Conservation (phyloP, 35 echinoderm and acorn worm species). For the Amphiura filiformis region DNA sequence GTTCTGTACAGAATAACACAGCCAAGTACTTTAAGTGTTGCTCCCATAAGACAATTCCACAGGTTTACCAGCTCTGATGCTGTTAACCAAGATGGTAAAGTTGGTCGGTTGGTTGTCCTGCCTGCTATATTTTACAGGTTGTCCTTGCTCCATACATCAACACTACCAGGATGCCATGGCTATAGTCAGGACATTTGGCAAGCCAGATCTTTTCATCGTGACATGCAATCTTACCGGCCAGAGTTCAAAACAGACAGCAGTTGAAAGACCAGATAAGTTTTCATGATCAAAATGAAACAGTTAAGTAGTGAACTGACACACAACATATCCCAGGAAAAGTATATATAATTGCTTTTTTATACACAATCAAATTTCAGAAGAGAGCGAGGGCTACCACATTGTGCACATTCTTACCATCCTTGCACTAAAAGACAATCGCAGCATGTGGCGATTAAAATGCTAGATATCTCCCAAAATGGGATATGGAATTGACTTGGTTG, state of each 20-base stretch:
- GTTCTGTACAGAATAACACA: too few species aligned
- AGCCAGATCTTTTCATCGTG: constrained; percentile 35
- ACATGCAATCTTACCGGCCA: constrained; percentile 54
- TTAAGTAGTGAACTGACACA: constrained; percentile 21
- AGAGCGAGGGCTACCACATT: constrained; percentile 53
- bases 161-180: constrained; percentile 30
- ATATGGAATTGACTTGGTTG: too few species aligned
- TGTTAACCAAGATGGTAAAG: not conserved
- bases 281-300: constrained; percentile 21
- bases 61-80: constrained; percentile 19
- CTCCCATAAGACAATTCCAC: too few species aligned
- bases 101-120: constrained; percentile 16
- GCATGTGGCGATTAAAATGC: too few species aligned
- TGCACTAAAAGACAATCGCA: constrained; percentile 9
- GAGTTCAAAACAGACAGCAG: constrained; percentile 22
- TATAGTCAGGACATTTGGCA: constrained; percentile 30
- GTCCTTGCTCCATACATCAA: constrained; percentile 19
- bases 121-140: constrained; percentile 23
- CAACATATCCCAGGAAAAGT: constrained; percentile 41
- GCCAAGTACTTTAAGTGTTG: too few species aligned
- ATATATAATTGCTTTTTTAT: not conserved
- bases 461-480: too few species aligned
- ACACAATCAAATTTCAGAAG: constrained; percentile 42
- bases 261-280: constrained; percentile 46
- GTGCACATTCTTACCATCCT: constrained; percentile 25